Base-by-base conservation (phyloP, 1,140 invertebrate species). In the Drosophila orena region DNA sequence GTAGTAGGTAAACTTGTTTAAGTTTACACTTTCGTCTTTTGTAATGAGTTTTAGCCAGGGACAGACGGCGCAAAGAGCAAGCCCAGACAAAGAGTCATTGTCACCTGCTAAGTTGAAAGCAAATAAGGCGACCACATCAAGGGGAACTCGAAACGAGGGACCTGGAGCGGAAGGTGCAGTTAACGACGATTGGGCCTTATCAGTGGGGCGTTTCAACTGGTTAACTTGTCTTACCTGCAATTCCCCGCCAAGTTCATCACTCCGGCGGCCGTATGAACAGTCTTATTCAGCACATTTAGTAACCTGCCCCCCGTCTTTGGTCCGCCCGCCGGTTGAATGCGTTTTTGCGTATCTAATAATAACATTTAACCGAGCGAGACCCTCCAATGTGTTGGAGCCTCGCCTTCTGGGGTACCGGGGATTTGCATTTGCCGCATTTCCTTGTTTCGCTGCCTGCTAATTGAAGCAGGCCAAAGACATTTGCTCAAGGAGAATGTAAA, bases 311-410 rank as follows among this genome's bases (percentile, higher is more conserved):
- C 27, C 47, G 12, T 17, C 10, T 34, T 42, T 1, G 14, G 37
- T 20, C 47, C 37, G 40, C 17, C 49, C 17, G 46, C n/a, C 24
- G 68, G 47, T 57, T 52, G 42, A 53, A 58, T 66, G 79, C 57
- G 30, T 77, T 75, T 78, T 80, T 81, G 78, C 78, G 59, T 81
- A 83, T 78, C 74, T 81, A 81, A 83, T 83, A 64, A 74, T 69
- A 83, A 74, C 38, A 56, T n/a, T 27, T 64, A 69, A 15, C 62
- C 66, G 66, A 66, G 44, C 61, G 65, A 54, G 61, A 66, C 61
- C 61, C 65, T 12, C 38, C 47, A 22, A 65, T 37, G 17, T 27
- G n/a, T 35, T 47, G 20, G 40, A 27, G 34, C 44, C 27, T 43
- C 27, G 24, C 40, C 27, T 17, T 40, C 24, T 46, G 22, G 34